Conservation (phyloP, 2,888 invertebrate genomes). For the Dione vanillae region DNA sequence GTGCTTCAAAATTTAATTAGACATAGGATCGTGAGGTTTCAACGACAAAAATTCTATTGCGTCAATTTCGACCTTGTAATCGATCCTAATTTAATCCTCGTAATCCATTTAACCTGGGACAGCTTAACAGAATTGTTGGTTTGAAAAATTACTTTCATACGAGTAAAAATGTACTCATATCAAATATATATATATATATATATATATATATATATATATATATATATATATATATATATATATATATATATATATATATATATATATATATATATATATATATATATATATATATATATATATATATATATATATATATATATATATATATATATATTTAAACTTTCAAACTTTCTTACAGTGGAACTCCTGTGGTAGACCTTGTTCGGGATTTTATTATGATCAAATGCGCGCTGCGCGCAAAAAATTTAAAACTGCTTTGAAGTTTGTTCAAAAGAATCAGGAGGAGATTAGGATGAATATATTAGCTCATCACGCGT, state of each 20-base stretch:
- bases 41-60: conserved; percentile 20
- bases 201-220: neutral
- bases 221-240: neutral
- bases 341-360: too few species aligned
- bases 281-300: neutral
- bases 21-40: neutral
- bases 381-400: too few species aligned
- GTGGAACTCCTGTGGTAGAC: too few species aligned
- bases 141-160: neutral
- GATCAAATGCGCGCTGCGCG: too few species aligned
- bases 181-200: neutral
- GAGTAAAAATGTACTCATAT: too few species aligned
- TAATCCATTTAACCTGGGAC: conserved; percentile 39
- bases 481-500: too few species aligned
- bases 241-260: neutral
- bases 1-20: neutral
- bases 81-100: conserved; percentile 33
- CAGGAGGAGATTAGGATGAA: too few species aligned
- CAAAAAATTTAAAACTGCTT: too few species aligned
- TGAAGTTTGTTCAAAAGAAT: too few species aligned
- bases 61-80: conserved; percentile 44
- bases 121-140: conserved; percentile 22
- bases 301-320: neutral
- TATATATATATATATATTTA: neutral
- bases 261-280: neutral